These are phyloP conservation scores for Torymus auratus DNA, from an alignment of 2,888 invertebrate genomes.

Conservation along the genomic window DNA sequence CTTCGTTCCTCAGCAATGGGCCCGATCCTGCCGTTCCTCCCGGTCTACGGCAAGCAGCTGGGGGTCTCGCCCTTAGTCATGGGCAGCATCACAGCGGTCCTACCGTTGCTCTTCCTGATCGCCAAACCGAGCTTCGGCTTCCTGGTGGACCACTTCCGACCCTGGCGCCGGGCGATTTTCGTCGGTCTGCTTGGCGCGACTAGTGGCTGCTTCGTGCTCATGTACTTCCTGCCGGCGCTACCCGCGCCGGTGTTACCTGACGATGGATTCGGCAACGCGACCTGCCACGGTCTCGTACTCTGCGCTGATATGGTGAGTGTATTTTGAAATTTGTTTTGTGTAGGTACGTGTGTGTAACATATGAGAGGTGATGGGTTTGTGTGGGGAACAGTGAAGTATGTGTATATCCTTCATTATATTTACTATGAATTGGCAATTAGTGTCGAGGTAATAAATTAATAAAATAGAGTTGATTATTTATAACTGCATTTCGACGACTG, in stretches of 20 bases:
- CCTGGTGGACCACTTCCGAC: constrained; percentile 85
- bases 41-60: constrained; percentile 87
- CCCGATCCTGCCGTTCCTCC: constrained; percentile 87
- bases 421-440: too few relatives aligned
- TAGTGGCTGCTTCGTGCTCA: constrained; percentile 83
- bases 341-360: too few relatives aligned
- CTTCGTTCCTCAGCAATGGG: constrained; percentile 82
- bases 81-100: constrained; percentile 86
- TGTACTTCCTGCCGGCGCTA: constrained; percentile 82
- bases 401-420: too few relatives aligned
- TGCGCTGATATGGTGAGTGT: constrained; percentile 33
- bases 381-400: too few relatives aligned
- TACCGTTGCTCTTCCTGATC: constrained; percentile 86
- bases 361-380: too few relatives aligned
- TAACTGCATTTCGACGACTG: too few relatives aligned
- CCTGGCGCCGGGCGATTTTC: constrained; percentile 85
- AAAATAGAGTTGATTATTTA: too few relatives aligned
- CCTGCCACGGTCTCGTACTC: constrained; percentile 48
- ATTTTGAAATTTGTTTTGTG: too few relatives aligned
- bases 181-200: constrained; percentile 82
- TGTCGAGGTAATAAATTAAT: too few relatives aligned
- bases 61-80: constrained; percentile 87
- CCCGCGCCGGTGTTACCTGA: constrained; percentile 61
- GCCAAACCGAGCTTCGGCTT: constrained; percentile 88
- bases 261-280: constrained; percentile 61